Conservation (phyloP, 2,113 vertebrate genomes). For the Zosterops pallidus region DNA sequence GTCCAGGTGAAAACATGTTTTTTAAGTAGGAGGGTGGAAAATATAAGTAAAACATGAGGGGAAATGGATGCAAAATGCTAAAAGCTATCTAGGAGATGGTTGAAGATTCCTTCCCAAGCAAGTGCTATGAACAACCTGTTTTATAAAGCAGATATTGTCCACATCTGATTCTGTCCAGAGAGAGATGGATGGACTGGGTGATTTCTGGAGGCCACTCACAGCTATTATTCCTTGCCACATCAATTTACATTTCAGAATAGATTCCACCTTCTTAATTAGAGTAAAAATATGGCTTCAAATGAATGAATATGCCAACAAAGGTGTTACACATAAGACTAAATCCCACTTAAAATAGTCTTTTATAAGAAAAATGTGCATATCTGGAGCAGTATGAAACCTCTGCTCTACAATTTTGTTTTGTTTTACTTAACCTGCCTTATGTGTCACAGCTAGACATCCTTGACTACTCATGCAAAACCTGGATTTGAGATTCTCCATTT, state of each 20-base stretch:
- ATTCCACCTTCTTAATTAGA: background rate
- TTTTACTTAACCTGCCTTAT: background rate
- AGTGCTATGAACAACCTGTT: too few relatives aligned
- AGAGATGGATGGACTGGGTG: background rate
- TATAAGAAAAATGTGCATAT: background rate
- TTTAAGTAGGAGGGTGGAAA: background rate
- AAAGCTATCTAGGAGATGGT: background rate
- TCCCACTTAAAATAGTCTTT: background rate
- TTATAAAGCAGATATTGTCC: background rate
- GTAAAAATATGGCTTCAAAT: background rate
- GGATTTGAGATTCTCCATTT: conserved; percentile 1
- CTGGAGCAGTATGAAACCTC: background rate
- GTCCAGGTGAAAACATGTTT: rapidly evolving
- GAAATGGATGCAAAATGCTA: background rate
- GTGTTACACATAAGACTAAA: background rate
- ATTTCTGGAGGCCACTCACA: background rate
- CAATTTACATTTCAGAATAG: background rate
- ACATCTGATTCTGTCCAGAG: background rate
- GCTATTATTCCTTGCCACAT: background rate
- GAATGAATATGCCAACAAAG: background rate
- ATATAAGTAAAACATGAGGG: background rate
- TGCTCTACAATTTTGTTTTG: background rate
- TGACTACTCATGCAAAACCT: conserved; percentile 18
- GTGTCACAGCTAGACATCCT: background rate
- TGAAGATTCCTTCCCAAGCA: background rate